Conservation (phyloP, 2,888 invertebrate genomes). For the Spilarctia lutea region DNA sequence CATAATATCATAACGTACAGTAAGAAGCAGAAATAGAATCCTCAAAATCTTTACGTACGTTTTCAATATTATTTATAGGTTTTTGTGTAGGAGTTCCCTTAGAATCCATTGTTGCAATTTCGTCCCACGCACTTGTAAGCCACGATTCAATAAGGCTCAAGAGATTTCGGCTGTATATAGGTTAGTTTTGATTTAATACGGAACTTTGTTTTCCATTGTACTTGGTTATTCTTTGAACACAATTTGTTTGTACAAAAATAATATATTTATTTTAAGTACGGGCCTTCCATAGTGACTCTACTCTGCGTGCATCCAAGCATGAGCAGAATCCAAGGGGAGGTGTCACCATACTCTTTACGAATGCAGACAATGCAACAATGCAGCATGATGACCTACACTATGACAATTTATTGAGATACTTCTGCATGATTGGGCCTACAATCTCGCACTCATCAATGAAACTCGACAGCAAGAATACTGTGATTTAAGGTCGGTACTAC, state of each 20-base stretch:
- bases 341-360: no score
- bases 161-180: constrained; percentile 9
- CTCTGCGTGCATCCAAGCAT: no score
- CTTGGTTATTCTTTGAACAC: neutral
- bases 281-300: no score
- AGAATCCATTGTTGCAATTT: constrained; percentile 15
- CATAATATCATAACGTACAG: neutral
- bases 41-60: neutral
- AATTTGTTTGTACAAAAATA: neutral
- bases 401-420: no score
- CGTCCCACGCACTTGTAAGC: constrained; percentile 2
- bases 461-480: no score
- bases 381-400: no score
- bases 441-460: no score
- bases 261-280: no score
- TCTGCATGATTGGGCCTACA: no score
- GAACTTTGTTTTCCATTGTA: constrained; percentile 7
- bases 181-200: neutral
- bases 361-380: no score
- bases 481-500: no score
- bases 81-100: neutral
- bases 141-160: constrained; percentile 15
- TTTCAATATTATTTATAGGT: neutral
- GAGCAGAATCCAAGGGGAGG: no score
- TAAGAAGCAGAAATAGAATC: neutral